A percentile compares a stretch with the other conserved stretches of the same genome.
Evolutionary conservation across 2,888 invertebrate species (phyloP).

Genomic region (Drosophila ezoana): DNA sequence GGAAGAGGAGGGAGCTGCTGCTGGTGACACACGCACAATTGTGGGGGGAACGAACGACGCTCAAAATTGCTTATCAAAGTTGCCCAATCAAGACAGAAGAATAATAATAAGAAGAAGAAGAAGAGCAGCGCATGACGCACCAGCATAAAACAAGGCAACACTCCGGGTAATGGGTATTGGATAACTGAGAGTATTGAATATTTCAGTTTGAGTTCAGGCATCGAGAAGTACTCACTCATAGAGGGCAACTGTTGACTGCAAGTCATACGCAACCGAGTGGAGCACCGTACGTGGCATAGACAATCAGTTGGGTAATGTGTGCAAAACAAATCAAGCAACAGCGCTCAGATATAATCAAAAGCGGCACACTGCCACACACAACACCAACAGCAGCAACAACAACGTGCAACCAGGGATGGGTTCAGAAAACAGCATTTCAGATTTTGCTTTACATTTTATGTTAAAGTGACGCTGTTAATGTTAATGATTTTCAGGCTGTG

Average conservation of each 20-base stretch:
- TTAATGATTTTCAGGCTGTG: too few species aligned
- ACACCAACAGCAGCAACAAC: not conserved
- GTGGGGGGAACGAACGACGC: slow-evolving; percentile 36
- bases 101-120: not conserved
- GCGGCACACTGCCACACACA: slow-evolving; percentile 30
- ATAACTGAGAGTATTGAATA: slow-evolving; percentile 18
- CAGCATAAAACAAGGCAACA: slow-evolving; percentile 62
- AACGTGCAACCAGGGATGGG: slow-evolving; percentile 44
- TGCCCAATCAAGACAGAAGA: slow-evolving; percentile 67
- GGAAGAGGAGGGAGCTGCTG: slow-evolving; percentile 34
- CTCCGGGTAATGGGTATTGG: slow-evolving; percentile 43
- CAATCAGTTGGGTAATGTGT: slow-evolving; percentile 77
- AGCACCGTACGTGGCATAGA: slow-evolving; percentile 66
- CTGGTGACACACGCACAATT: slow-evolving; percentile 70
- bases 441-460: slow-evolving; percentile 7
- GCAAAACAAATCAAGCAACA: slow-evolving; percentile 79
- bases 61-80: slow-evolving; percentile 75
- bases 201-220: slow-evolving; percentile 17
- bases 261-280: slow-evolving; percentile 48
- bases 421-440: not conserved
- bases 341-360: slow-evolving; percentile 70
- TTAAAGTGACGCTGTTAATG: slow-evolving; percentile 1
- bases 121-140: slow-evolving; percentile 51
- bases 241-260: slow-evolving; percentile 45
- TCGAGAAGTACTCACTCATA: slow-evolving; percentile 18